phyloP scores from a whole-genome alignment of 2,797 vertebrate species.

The Fundulus diaphanus region DNA sequence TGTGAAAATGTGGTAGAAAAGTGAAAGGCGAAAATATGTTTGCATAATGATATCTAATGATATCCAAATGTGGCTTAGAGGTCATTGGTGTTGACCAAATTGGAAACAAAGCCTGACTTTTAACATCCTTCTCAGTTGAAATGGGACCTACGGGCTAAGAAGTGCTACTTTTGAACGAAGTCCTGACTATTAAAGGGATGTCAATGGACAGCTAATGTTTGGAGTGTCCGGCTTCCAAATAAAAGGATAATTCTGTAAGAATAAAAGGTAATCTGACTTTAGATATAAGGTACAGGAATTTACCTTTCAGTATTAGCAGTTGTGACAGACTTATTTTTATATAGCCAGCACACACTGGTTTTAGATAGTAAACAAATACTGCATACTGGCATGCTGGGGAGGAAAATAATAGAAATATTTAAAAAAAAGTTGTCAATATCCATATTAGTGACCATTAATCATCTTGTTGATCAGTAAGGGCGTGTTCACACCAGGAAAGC shows the following conservation, averaged over 20 bases:
- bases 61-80: background rate
- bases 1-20: background rate
- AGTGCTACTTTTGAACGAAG: background rate
- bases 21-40: background rate
- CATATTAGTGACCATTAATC: background rate
- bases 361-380: background rate
- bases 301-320: background rate
- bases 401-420: background rate
- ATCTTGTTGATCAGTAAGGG: background rate
- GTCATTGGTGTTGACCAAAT: background rate
- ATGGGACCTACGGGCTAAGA: background rate
- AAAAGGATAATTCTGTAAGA: background rate
- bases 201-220: background rate
- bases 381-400: background rate
- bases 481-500: too few species aligned
- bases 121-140: background rate
- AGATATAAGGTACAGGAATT: background rate
- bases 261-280: background rate
- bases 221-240: background rate
- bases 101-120: background rate
- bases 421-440: background rate
- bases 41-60: background rate
- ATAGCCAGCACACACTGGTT: background rate
- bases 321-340: background rate
- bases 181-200: background rate